A percentile compares a stretch with the other conserved stretches of the same genome.
Conservation (phyloP, 2,113 vertebrate species). For the Pogona vitticeps region DNA sequence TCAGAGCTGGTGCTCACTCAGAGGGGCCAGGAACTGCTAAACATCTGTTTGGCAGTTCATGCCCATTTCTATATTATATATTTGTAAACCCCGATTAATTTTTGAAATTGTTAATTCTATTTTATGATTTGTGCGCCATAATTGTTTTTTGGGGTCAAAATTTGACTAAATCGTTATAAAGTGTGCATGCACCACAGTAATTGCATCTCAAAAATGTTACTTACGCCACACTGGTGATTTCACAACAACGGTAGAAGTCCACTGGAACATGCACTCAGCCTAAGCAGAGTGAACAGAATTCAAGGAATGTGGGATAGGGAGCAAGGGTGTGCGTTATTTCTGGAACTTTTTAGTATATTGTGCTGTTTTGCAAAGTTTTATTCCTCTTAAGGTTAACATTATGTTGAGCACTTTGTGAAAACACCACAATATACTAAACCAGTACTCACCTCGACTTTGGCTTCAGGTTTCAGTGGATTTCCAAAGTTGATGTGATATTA, state of each 20-base stretch:
- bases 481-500: not conserved
- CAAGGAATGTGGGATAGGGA: not conserved
- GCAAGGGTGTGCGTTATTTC: not conserved
- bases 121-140: not conserved
- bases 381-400: conserved; percentile 3
- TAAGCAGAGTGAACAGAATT: not conserved
- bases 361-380: conserved; percentile 8
- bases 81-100: conserved; percentile 12
- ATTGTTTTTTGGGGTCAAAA: not conserved
- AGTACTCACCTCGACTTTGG: not conserved
- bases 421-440: not conserved
- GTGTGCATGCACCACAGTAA: not conserved
- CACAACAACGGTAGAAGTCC: conserved; percentile 14
- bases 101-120: not conserved
- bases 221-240: conserved; percentile 23
- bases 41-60: too few relatives aligned
- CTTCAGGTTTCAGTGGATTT: conserved; percentile 33
- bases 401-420: conserved; percentile 6
- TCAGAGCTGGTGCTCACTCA: too few relatives aligned
- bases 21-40: too few relatives aligned
- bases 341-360: conserved; percentile 8
- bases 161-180: not conserved
- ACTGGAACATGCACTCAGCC: not conserved
- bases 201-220: conserved; percentile 15
- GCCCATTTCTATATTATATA: not conserved